Conservation (phyloP, 2,888 invertebrate genomes). For the Kryphioiulus occultus region DNA sequence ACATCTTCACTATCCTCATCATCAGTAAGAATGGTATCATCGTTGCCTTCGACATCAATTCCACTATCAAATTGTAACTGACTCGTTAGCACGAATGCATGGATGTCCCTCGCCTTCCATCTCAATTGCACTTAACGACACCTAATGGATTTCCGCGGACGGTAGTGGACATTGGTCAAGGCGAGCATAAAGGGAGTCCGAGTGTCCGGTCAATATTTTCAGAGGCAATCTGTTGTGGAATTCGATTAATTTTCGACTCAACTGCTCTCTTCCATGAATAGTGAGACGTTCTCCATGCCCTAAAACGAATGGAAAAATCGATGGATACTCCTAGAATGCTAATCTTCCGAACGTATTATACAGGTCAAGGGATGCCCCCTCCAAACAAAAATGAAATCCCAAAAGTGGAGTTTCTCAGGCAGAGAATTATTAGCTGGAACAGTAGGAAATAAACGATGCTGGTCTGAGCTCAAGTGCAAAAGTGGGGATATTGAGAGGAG, state of each 20-base stretch:
- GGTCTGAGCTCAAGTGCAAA: background rate
- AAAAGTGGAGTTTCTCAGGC: slow-evolving; percentile 27
- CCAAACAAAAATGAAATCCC: slow-evolving; percentile 10
- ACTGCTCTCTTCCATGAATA: background rate
- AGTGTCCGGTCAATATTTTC: too few species aligned
- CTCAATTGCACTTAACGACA: slow-evolving; percentile 39
- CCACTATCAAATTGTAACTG: background rate
- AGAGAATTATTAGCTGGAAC: background rate
- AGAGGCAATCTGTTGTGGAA: too few species aligned
- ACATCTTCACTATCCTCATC: too few species aligned
- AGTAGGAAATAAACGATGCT: background rate
- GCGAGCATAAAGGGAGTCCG: background rate
- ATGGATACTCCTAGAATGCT: background rate
- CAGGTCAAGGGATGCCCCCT: slow-evolving; percentile 22
- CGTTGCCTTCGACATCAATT: background rate
- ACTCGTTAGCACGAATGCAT: background rate
- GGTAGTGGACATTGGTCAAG: background rate
- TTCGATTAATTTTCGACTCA: slow-evolving; percentile 28
- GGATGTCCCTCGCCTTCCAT: background rate
- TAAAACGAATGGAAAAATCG: background rate
- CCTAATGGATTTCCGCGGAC: background rate
- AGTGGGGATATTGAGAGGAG: background rate
- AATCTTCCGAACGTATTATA: background rate
- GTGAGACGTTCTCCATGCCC: background rate
- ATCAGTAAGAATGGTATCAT: background rate